Evolutionary conservation across 2,113 vertebrate species (phyloP).

Genomic region (Charadrius vociferus): DNA sequence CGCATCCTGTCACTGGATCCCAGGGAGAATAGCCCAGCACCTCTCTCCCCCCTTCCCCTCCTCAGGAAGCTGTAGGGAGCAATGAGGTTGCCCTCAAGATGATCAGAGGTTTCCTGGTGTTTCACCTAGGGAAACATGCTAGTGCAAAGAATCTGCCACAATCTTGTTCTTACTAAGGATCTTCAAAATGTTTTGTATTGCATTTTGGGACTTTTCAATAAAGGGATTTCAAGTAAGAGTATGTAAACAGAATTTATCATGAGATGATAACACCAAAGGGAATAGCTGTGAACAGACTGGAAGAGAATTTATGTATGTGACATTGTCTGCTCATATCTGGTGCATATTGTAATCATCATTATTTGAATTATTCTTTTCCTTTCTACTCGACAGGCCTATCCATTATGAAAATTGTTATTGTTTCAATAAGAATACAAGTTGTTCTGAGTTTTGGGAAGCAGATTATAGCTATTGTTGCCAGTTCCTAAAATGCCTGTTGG

Average conservation of each 20-base stretch:
- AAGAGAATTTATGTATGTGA: conserved; percentile 9
- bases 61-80: background rate
- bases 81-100: background rate
- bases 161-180: background rate
- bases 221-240: background rate
- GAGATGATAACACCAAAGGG: conserved; percentile 1
- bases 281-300: conserved; percentile 21
- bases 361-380: conserved; percentile 46
- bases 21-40: background rate
- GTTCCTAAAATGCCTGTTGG: conserved; percentile 42
- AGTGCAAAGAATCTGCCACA: background rate
- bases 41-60: background rate
- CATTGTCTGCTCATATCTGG: conserved; percentile 23
- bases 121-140: background rate
- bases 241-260: conserved; percentile 31
- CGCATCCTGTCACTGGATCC: fast-evolving
- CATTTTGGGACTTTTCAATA: background rate
- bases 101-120: background rate
- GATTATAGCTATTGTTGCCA: conserved; percentile 45
- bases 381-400: conserved; percentile 47
- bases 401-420: conserved; percentile 64
- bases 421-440: conserved; percentile 63
- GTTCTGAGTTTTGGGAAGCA: conserved; percentile 40
- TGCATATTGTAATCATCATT: conserved; percentile 23
- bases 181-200: background rate